Evolutionary conservation across 37 sponge, comb jelly and placozoan species (phyloP).

Genomic region (Halichondria panicea): DNA sequence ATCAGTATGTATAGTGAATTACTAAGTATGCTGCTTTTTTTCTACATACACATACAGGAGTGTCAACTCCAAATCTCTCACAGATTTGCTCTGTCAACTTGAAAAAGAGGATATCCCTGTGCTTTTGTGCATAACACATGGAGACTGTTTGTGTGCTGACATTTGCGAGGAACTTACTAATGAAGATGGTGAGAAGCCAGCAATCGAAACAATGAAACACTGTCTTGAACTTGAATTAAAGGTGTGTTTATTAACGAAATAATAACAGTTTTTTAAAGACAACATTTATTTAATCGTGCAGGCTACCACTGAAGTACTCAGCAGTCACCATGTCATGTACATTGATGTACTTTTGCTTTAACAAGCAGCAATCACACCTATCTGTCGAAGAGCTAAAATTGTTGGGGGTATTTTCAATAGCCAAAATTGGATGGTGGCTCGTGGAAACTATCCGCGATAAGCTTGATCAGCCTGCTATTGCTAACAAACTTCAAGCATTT

Average conservation of each 20-base stretch:
- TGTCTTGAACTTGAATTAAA: background rate
- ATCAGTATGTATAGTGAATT: background rate
- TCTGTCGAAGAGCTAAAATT: conserved; percentile 2
- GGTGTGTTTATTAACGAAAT: background rate
- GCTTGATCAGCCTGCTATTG: conserved; percentile 19
- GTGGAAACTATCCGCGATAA: conserved; percentile 2
- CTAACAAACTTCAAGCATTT: conserved; percentile 17
- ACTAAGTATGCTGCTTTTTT: background rate
- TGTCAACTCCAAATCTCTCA: conserved; percentile 18
- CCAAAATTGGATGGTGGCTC: conserved; percentile 36
- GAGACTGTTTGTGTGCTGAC: conserved; percentile 55
- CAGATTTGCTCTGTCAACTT: conserved; percentile 30
- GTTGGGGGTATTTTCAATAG: conserved; percentile 11
- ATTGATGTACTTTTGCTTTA: background rate
- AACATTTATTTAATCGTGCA: too few relatives aligned
- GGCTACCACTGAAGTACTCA: too few relatives aligned
- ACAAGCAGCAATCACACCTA: background rate
- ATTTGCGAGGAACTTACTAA: conserved; percentile 2
- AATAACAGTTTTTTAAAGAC: background rate
- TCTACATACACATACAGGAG: conserved; percentile 16
- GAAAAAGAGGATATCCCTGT: conserved; percentile 13
- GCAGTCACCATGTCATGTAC: too few relatives aligned
- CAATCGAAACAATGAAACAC: background rate
- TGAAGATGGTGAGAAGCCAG: background rate
- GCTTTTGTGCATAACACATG: conserved; percentile 59